These are phyloP conservation scores for Aphidius ervi DNA, from an alignment of 1,140 invertebrate genomes.

Conservation along the genomic window DNA sequence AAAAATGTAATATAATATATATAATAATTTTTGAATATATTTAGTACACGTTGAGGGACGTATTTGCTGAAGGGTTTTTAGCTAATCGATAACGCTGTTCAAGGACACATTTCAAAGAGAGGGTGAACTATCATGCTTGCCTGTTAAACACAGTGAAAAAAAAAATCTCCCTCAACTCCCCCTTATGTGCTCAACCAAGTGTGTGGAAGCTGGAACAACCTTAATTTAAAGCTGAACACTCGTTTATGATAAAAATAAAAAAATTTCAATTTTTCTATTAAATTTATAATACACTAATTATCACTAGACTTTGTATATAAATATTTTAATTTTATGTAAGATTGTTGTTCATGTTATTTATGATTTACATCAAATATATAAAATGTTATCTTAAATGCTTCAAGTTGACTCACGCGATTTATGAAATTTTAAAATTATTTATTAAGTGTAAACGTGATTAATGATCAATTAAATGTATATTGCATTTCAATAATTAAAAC, in stretches of 20 bases:
- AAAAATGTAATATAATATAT: constrained; percentile 5
- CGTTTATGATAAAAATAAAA: neutral
- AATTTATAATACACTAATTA: no score
- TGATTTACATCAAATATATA: constrained; percentile 12
- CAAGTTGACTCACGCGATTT: constrained; percentile 15
- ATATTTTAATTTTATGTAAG: neutral
- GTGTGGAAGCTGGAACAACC: constrained; percentile 4
- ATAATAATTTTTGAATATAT: neutral
- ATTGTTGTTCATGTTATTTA: neutral
- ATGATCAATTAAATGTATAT: no score
- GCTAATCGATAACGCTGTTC: constrained; percentile 17
- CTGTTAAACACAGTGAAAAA: no score
- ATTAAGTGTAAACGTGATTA: no score
- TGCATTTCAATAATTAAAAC: no score
- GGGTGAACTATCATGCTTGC: neutral
- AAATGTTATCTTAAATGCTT: constrained; percentile 15
- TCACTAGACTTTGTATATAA: no score
- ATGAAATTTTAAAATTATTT: neutral
- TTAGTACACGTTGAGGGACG: neutral
- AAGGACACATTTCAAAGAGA: constrained; percentile 14
- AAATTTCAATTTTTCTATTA: no score
- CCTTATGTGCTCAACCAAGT: neutral
- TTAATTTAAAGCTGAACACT: constrained; percentile 17
- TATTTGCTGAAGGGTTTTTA: constrained; percentile 13
- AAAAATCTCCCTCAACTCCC: neutral